Evolutionary conservation across 2,888 invertebrate genomes (phyloP), one percentile per base, ranked within the genome.

Genomic region (Tetragonula carbonaria): DNA sequence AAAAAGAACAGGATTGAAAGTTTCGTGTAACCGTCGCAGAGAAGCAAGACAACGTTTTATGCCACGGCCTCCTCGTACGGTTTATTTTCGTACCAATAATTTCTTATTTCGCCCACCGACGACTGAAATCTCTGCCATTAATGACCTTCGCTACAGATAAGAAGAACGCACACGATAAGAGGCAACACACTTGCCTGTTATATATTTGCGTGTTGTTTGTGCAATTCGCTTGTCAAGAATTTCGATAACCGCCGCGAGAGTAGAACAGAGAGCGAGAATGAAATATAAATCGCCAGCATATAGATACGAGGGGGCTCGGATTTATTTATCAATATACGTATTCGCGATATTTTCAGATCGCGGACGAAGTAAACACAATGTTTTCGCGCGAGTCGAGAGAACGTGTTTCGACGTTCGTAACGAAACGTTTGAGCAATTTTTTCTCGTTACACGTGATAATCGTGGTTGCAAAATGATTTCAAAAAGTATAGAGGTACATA

Each of bases 191-290:
- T 77, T 73, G 70, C 55, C 72, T 57, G 67, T 80, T 75, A 66
- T 51, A 28, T 79, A 87, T 87, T 87, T 72, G 74, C 59, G 23
- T 51, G 86, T 86, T 88, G 88, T 88, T 88, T 88, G 88, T 87
- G 88, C 86, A 76, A 82, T 78, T 82, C 77, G 84, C 78, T 87
- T 68, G 86, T 80, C 86, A 74, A 76, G 80, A 70, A 74, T 83
- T 82, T 81, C 72, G 88, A 88, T 88, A 88, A 88, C 78, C 62
- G 23, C 57, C 62, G 62, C 33, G 55, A 72, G 33, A 74, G 79
- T 62, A 73, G 72, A 55, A 67, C 21, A 67, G 67, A 50, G 18
- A 38, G 18, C 13, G 33, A n/a, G 21, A 53, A 21, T 13, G 28
- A 38, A 33, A 14, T 8, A 8, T 50, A 28, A 51, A 78, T 72